Base-by-base conservation (phyloP, 2,113 vertebrate genomes). In the Hippoglossus stenolepis region DNA sequence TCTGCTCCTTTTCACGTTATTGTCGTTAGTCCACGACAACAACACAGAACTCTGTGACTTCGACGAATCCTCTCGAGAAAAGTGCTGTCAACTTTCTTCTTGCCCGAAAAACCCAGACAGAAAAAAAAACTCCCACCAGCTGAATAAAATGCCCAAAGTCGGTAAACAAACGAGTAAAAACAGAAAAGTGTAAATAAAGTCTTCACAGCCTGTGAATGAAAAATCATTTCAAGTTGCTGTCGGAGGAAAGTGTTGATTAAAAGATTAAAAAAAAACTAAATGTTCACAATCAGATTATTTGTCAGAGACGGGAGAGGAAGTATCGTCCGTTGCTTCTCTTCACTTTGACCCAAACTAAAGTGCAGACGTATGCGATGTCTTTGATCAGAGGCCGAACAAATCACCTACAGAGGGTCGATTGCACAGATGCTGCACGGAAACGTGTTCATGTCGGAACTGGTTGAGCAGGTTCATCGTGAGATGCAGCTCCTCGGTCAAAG, bases 401-500 rank as follows among this genome's bases (percentile, higher is more conserved):
- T 72, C 43, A 38, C 31, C 8, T 35, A 1, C 1, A 40, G 38
- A 40, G 10, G 0, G 38, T 9, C 10, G 38, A 40, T 2, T 40
- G 10, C 35, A 38, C 40, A 49, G 57, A 21, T 60, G 59, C 63
- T 71, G 53, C 53, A 57, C 18, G 1, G 53, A 59, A 12, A 61
- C 62, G 58, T 3, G 21, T 70, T 66, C 40, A 1, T 3, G 12
- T 1, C 13, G 12, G 58, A 87, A 83, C 77, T 66, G 67, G 72
- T 64, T 73, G 15, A 69, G 31, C 82, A 59, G 70, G 79, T 85
- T 65, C 31, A 2, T 65, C 7, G 3, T 14, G 15, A 7, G 31
- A 75, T 68, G 43, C 17, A n/a, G 38, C 69, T 63, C 84, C 74
- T 66, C 14, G 74, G 75, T 79, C 24, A 77, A 82, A 63, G n/a